Base-by-base conservation (phyloP, 2,888 invertebrate genomes). In the Tetanocera ferruginea region DNA sequence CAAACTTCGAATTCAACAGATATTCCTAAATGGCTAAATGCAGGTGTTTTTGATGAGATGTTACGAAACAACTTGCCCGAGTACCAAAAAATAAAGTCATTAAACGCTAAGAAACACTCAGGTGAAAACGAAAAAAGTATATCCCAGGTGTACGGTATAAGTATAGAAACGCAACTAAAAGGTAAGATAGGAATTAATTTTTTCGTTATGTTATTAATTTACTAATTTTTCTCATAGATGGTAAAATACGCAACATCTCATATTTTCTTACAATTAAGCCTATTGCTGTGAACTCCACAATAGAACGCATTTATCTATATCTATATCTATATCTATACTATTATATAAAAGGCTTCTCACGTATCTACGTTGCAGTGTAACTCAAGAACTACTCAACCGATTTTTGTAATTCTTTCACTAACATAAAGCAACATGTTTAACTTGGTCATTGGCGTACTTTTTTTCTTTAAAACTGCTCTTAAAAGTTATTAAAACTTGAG, bases 211-310 rank as follows among this genome's bases (percentile, higher is more conserved):
- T 76, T 49, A 70, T 17, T 76, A 60, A 6, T 78, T 67, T 31
- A 77, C 23, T 76, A 75, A 76, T 77, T 64, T 14, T 43, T 23
- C 8, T 31, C 43, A 17, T 23, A 78, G 81, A 73, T 76, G 78
- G 70, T 28, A 66, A 77, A 3, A 70, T 75, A 19, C 81, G 82
- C 5, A 62, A 51, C 4, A 11, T 82, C 0, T 83, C 81, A 74
- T 85, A 82, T 62, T 74, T 82, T 57, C 57, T 86, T 2, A 86
- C 85, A 69, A 79, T 83, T 0, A 25, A 75, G 0, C 76, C 66
- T 0, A 71, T 71, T 5, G 71, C 78, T 43, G 43, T 6, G 3
- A 43, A 14, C 14, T 6, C 1, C 43, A 43, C 43, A 43, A 2
- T 14, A 14, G 43, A 14, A 11, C 43, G 14, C 11, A 43, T 6